Conservation (phyloP, 2,113 vertebrate species). For the Pogona vitticeps region DNA sequence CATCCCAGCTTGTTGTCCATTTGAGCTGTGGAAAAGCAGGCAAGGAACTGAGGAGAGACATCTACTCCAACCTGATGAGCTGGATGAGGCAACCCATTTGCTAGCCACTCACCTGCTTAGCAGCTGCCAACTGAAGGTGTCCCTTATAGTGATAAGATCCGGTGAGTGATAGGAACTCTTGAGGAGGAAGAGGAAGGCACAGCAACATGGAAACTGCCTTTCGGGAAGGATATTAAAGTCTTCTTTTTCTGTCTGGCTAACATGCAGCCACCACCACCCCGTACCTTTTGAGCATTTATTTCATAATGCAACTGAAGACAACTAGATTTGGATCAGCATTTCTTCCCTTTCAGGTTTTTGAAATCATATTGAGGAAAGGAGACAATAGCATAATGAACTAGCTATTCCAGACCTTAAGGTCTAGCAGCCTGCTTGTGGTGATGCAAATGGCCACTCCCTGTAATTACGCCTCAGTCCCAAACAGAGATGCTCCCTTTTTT, state of each 20-base stretch:
- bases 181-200: background rate
- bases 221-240: background rate
- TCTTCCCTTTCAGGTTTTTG: background rate
- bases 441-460: constrained; percentile 4
- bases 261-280: too few relatives aligned
- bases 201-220: background rate
- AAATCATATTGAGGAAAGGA: constrained; percentile 43
- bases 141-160: background rate
- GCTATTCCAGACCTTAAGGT: constrained; percentile 42
- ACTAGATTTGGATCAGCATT: background rate
- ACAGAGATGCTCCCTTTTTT: constrained; percentile 1
- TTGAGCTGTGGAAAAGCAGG: background rate
- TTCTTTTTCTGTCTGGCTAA: constrained; percentile 4
- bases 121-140: background rate
- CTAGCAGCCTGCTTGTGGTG: constrained; percentile 42
- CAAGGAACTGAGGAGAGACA: background rate
- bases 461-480: constrained; percentile 62
- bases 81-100: background rate
- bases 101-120: constrained; percentile 40
- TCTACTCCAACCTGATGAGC: background rate
- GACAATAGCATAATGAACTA: constrained; percentile 46
- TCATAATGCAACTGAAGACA: constrained; percentile 7
- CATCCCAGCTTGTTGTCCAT: background rate
- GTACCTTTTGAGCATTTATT: background rate
- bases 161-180: too few relatives aligned